Conservation (phyloP, 2,888 invertebrate species). For the Nymphalis urticae region DNA sequence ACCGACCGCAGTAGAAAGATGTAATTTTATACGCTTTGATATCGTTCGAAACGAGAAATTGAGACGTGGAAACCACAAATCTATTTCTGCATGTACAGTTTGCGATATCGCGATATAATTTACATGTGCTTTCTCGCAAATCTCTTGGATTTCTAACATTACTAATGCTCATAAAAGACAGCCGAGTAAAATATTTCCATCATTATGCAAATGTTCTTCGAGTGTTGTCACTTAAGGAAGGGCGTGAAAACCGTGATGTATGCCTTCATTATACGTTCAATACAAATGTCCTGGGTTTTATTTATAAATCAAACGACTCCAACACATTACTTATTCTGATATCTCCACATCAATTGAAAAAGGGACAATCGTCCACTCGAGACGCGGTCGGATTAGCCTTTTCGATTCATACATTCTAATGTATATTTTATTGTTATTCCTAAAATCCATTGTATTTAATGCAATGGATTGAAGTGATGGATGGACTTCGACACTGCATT, state of each 20-base stretch:
- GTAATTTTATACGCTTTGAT: constrained; percentile 42
- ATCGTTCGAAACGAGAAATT: constrained; percentile 36
- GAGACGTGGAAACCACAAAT: constrained; percentile 41
- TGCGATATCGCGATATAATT: constrained; percentile 11
- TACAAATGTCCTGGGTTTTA: constrained; percentile 48
- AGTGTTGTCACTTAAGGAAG: constrained; percentile 46
- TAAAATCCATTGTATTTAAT: constrained; percentile 24
- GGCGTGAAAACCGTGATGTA: constrained; percentile 59
- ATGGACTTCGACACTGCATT: constrained; percentile 27
- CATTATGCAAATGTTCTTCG: constrained; percentile 64
- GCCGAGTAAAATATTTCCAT: constrained; percentile 43
- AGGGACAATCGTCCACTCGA: constrained; percentile 60
- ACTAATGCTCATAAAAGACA: neutral
- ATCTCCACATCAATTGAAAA: constrained; percentile 55
- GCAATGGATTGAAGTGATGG: constrained; percentile 27
- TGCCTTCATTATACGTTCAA: constrained; percentile 50
- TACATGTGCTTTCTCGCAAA: constrained; percentile 5
- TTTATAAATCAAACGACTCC: constrained; percentile 61
- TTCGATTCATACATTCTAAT: constrained; percentile 67
- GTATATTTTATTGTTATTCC: constrained; percentile 49
- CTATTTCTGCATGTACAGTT: constrained; percentile 34
- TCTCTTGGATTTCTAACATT: constrained; percentile 12
- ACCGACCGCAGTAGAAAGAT: constrained; percentile 31
- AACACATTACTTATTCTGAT: constrained; percentile 64
- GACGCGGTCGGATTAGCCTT: constrained; percentile 69